A percentile compares a stretch with the other conserved stretches of the same genome.
phyloP scores from a whole-genome alignment of 2,797 vertebrate genomes.

The Rhinichthys osculus region DNA sequence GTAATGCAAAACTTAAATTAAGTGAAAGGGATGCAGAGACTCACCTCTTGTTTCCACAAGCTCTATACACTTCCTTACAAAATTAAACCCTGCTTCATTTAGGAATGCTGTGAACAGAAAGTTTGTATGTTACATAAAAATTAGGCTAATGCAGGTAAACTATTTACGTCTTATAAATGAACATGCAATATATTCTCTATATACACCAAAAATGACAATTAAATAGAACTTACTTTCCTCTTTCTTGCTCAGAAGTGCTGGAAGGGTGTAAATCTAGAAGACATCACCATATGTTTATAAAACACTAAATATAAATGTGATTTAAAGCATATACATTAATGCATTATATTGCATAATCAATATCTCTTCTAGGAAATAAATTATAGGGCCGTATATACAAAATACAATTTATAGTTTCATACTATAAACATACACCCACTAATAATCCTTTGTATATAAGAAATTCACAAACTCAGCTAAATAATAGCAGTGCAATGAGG shows the following conservation, averaged over 20 bases:
- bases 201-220: background rate
- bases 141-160: background rate
- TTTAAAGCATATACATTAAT: slow-evolving; percentile 24
- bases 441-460: slow-evolving; percentile 33
- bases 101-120: slow-evolving; percentile 86
- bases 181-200: background rate
- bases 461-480: background rate
- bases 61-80: slow-evolving; percentile 93
- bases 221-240: slow-evolving; percentile 91
- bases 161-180: background rate
- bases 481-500: slow-evolving; percentile 10
- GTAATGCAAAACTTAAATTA: background rate
- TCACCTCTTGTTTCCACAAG: slow-evolving; percentile 89
- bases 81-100: slow-evolving; percentile 94
- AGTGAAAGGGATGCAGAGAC: slow-evolving; percentile 16
- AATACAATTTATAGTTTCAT: slow-evolving; percentile 20
- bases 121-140: background rate
- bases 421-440: slow-evolving; percentile 2
- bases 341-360: background rate
- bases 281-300: slow-evolving; percentile 38
- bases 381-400: background rate
- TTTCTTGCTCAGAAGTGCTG: slow-evolving; percentile 97
- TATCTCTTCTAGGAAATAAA: background rate
- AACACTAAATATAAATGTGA: background rate
- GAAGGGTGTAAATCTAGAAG: slow-evolving; percentile 93